Conservation (phyloP, 1,140 invertebrate genomes). For the Danaus melanippus region DNA sequence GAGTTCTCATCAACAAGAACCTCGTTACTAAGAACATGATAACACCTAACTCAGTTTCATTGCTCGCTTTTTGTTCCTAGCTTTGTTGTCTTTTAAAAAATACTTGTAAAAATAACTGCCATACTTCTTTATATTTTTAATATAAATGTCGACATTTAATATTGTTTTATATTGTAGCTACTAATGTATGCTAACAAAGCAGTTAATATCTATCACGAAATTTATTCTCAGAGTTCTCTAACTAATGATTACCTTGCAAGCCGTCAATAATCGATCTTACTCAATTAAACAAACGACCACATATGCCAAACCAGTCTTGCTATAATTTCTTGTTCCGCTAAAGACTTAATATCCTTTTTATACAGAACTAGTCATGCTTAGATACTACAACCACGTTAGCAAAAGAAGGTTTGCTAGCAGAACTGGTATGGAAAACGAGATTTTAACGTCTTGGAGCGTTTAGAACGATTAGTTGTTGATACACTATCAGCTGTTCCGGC, state of each 20-base stretch:
- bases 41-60: too few relatives aligned
- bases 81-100: too few relatives aligned
- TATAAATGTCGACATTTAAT: too few relatives aligned
- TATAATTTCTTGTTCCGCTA: conserved; percentile 54
- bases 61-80: too few relatives aligned
- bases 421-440: conserved; percentile 60
- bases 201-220: too few relatives aligned
- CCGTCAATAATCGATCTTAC: conserved; percentile 45
- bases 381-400: conserved; percentile 26
- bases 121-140: too few relatives aligned
- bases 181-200: too few relatives aligned
- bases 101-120: too few relatives aligned
- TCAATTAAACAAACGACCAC: conserved; percentile 43
- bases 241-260: conserved; percentile 28
- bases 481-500: conserved; percentile 60
- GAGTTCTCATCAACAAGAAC: conserved; percentile 15
- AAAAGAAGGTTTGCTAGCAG: conserved; percentile 34
- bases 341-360: conserved; percentile 47
- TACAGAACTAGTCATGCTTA: conserved; percentile 35
- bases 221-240: conserved; percentile 15
- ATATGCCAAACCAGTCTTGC: conserved; percentile 22
- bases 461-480: conserved; percentile 67
- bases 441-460: conserved; percentile 48
- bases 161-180: too few relatives aligned
- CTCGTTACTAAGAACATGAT: conserved; percentile 8